phyloP scores from a whole-genome alignment of 2,888 invertebrate species.

The Dusona sp. region DNA sequence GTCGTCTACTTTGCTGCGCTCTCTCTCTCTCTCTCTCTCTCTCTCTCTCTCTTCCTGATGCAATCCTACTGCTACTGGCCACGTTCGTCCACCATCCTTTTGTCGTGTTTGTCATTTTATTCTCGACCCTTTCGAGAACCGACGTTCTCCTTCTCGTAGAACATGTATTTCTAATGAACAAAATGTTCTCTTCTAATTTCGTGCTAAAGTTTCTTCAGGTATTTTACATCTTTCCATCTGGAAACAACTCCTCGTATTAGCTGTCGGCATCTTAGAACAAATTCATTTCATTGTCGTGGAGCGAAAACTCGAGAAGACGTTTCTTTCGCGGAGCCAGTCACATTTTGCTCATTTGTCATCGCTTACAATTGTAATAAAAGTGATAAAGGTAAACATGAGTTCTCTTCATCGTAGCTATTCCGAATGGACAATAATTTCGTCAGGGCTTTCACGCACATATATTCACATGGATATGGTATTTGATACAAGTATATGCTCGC shows the following conservation, averaged over 20 bases:
- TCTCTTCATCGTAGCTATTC: neutral
- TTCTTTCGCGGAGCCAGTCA: neutral
- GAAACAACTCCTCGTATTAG: constrained; percentile 29
- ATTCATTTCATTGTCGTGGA: neutral
- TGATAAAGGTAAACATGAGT: neutral
- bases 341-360: neutral
- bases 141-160: neutral
- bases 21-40: constrained; percentile 41
- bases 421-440: constrained; percentile 42
- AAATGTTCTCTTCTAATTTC: constrained; percentile 50
- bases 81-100: constrained; percentile 75
- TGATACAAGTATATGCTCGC: neutral
- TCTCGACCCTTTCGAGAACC: constrained; percentile 56
- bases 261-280: constrained; percentile 8
- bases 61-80: constrained; percentile 52
- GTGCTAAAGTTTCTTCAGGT: constrained; percentile 30
- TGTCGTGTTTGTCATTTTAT: constrained; percentile 78
- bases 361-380: neutral
- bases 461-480: neutral
- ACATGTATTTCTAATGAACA: constrained; percentile 31
- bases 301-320: neutral
- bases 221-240: constrained; percentile 31
- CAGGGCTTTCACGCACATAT: neutral
- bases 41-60: constrained; percentile 50
- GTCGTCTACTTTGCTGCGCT: constrained; percentile 13